Conservation (phyloP, 2,797 vertebrate genomes). For the Odontamblyopus lacepedii region DNA sequence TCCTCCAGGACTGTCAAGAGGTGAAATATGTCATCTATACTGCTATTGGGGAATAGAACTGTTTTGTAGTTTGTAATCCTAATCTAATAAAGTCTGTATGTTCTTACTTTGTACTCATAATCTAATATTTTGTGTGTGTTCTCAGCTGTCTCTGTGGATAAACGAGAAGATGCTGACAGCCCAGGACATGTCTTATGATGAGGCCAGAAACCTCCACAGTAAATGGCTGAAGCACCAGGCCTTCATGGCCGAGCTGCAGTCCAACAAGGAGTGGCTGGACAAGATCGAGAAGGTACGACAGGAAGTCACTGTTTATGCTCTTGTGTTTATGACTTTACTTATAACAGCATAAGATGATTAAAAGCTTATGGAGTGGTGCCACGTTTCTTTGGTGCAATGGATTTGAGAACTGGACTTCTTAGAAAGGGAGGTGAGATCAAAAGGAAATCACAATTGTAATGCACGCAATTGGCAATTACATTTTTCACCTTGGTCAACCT, state of each 20-base stretch:
- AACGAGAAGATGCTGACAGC: slow-evolving; percentile 99
- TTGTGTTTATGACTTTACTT: no score
- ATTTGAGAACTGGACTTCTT: no score
- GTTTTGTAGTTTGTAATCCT: no score
- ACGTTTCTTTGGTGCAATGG: no score
- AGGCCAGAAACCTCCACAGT: slow-evolving; percentile 97
- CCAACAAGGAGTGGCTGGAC: slow-evolving; percentile 97
- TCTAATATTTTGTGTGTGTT: background rate
- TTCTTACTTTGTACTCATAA: background rate
- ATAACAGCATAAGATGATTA: no score
- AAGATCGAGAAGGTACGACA: slow-evolving; percentile 89
- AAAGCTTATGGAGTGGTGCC: no score
- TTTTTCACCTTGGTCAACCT: no score
- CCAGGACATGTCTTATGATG: slow-evolving; percentile 97
- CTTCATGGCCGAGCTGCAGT: slow-evolving; percentile 96
- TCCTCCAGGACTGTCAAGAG: slow-evolving; percentile 98
- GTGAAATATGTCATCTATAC: slow-evolving; percentile 63
- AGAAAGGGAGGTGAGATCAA: no score
- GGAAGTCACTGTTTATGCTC: background rate
- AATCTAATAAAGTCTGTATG: no score
- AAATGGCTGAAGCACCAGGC: slow-evolving; percentile 98
- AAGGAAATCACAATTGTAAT: no score
- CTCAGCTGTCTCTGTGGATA: slow-evolving; percentile 93
- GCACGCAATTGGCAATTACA: no score
- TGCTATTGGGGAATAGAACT: background rate